Conservation (phyloP, 2,888 invertebrate species). For the Neoscelio sp. region DNA sequence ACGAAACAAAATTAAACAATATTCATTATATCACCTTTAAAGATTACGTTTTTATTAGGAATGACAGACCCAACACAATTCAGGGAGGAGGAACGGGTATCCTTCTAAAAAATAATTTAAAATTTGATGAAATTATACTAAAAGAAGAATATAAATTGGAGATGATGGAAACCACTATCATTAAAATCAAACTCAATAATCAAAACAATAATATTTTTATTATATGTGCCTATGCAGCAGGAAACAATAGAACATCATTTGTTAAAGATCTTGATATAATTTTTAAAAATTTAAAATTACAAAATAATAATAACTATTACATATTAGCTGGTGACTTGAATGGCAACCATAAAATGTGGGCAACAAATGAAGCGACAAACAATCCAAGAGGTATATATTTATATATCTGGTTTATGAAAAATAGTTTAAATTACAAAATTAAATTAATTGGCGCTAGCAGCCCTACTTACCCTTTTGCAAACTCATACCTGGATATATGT, state of each 20-base stretch:
- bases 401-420: not conserved
- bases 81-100: conserved; percentile 10
- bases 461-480: not conserved
- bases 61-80: not conserved
- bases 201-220: not conserved
- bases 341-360: not conserved
- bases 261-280: not conserved
- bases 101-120: conserved; percentile 4
- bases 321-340: conserved; percentile 20
- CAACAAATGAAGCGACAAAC: not conserved
- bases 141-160: not conserved
- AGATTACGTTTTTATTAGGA: not conserved
- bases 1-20: conserved; percentile 7
- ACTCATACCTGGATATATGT: not conserved
- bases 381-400: not conserved
- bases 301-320: not conserved
- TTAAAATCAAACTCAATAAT: not conserved
- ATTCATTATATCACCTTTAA: not conserved
- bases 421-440: not conserved
- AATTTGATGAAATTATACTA: conserved; percentile 1
- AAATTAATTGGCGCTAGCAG: not conserved
- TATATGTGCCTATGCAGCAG: not conserved
- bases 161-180: not conserved
- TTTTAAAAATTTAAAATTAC: not conserved
- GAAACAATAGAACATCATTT: not conserved